phyloP scores from a whole-genome alignment of 2,888 invertebrate genomes.

The Rhingia rostrata region DNA sequence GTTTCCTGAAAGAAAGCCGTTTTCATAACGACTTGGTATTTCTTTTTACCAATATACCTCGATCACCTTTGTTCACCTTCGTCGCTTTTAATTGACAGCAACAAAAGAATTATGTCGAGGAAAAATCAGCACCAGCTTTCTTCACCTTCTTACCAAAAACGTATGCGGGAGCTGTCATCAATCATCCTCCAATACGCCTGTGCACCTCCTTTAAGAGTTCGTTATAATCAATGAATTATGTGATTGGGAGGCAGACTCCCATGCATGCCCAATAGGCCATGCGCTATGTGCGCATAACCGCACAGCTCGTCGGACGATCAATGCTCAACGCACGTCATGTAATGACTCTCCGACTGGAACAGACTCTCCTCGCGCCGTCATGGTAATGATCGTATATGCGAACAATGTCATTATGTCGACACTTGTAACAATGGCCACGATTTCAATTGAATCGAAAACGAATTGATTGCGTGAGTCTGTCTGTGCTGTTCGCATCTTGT shows the following conservation, averaged over 20 bases:
- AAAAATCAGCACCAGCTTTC: slow-evolving; percentile 10
- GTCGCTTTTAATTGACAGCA: slow-evolving; percentile 16
- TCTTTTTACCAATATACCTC: not conserved
- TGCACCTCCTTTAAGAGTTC: slow-evolving; percentile 31
- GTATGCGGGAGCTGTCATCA: slow-evolving; percentile 39
- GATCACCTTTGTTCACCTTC: slow-evolving; percentile 4
- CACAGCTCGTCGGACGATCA: not conserved
- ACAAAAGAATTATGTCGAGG: slow-evolving; percentile 9
- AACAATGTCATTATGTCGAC: slow-evolving; percentile 73
- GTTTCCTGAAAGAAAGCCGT: too few relatives aligned
- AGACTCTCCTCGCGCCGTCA: slow-evolving; percentile 40
- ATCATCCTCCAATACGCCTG: slow-evolving; percentile 46
- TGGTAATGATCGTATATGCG: slow-evolving; percentile 58
- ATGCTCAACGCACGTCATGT: slow-evolving; percentile 38
- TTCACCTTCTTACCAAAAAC: slow-evolving; percentile 25
- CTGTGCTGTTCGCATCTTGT: slow-evolving; percentile 37
- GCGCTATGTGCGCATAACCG: not conserved
- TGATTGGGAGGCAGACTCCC: slow-evolving; percentile 36
- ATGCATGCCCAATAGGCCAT: slow-evolving; percentile 13
- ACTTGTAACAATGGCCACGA: slow-evolving; percentile 66
- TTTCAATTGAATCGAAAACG: slow-evolving; percentile 64
- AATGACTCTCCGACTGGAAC: slow-evolving; percentile 15
- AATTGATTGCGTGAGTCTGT: slow-evolving; percentile 59
- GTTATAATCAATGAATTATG: slow-evolving; percentile 53
- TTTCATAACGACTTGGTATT: too few relatives aligned